phyloP scores from a whole-genome alignment of 2,797 vertebrate genomes.

The Poecilia wingei region DNA sequence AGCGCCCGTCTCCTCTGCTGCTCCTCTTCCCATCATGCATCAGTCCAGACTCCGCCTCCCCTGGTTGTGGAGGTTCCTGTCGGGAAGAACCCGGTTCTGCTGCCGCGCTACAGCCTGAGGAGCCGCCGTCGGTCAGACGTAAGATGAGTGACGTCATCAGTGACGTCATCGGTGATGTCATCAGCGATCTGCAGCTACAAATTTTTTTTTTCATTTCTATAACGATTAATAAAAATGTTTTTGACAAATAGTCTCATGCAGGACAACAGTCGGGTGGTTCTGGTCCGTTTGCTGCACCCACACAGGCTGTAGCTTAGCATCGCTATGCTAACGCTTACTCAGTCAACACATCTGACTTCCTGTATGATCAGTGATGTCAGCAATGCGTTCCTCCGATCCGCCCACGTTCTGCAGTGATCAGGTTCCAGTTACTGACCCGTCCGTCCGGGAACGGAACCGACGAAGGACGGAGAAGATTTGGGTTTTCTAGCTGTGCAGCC shows the following conservation, averaged over 20 bases:
- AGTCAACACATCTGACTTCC: no score
- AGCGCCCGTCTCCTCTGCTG: neutral
- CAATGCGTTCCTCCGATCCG: no score
- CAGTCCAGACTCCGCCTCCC: constrained; percentile 42
- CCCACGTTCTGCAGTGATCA: no score
- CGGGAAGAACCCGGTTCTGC: neutral
- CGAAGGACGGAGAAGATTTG: no score
- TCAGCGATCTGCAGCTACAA: neutral
- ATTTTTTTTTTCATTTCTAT: neutral
- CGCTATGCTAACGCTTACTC: no score
- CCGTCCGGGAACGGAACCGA: no score
- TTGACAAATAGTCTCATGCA: neutral
- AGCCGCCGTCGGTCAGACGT: constrained; percentile 53
- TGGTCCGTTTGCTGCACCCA: neutral
- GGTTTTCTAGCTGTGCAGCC: no score
- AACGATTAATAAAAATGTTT: neutral
- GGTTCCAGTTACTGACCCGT: no score
- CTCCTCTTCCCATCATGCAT: constrained; percentile 1
- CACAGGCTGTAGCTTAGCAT: no score
- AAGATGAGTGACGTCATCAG: neutral
- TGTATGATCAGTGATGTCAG: no score
- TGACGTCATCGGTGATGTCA: no score
- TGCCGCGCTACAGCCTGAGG: constrained; percentile 79
- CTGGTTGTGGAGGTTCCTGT: constrained; percentile 9
- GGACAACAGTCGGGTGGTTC: neutral